Base-by-base conservation (phyloP, 2,888 invertebrate species). In the Leptothorax acervorum region DNA sequence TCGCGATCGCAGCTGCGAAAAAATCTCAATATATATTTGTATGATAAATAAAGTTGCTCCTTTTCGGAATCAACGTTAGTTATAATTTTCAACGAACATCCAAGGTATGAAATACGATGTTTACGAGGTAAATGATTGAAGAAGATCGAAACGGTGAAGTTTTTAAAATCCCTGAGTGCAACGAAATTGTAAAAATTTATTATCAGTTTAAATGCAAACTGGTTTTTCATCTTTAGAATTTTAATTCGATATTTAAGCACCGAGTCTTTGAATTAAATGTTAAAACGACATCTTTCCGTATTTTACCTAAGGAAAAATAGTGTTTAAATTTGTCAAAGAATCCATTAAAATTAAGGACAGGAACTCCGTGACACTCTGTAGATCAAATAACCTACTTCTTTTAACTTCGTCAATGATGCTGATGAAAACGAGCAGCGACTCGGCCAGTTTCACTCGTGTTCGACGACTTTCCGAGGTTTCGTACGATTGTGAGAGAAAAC, bases 371-470 rank as follows among this genome's bases (percentile, higher is more conserved):
- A 35, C n/a, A 28, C 12, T 76, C 6, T 9, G 18, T 0, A 55
- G n/a, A 53, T 78, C 70, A 55, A 78, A 78, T 78, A 66, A 42
- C 39, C 18, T 12, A 28, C 68, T 70, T 70, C 3, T 55, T 35
- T 28, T 15, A 42, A 53, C 51, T 39, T 68, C 15, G 23, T n/a
- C 76, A 68, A 53, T 3, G 66, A 45, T 23, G 18, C 18, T 42
- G 63, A 74, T 62, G 15, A 28, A 76, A 68, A 68, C 39, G 70
- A 68, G 28, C 18, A 28, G 15, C 8, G 3, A 45, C 0, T 42
- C 53, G 12, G 12, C 1, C 31, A 23, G 9, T 68, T 55, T 55
- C 23, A 39, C 51, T 28, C 39, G 39, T 51, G 18, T 48, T 48
- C 12, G 8, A 68, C n/a, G 12, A 42, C n/a, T 53, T 55, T 42